Conservation (phyloP, 2,113 vertebrate species). For the Percopsis transmontana region DNA sequence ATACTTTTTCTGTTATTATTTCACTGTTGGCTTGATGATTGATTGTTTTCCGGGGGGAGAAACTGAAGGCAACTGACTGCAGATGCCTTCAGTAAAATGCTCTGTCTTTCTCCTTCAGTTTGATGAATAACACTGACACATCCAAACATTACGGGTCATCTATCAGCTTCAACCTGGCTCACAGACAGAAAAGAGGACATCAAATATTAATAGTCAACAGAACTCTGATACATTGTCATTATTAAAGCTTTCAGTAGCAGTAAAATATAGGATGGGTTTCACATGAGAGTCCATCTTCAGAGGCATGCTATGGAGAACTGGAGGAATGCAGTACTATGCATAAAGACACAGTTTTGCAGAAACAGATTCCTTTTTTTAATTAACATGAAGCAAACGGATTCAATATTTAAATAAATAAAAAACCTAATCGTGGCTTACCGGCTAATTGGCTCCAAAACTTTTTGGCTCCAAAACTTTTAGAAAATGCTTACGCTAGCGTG, state of each 20-base stretch:
- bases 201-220: slow-evolving; percentile 53
- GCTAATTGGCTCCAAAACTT: too few species aligned
- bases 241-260: slow-evolving; percentile 53
- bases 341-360: too few species aligned
- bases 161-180: slow-evolving; percentile 42
- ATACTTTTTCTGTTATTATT: background rate
- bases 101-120: slow-evolving; percentile 38
- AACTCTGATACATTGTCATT: slow-evolving; percentile 58
- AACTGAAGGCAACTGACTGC: slow-evolving; percentile 39
- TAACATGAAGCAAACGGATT: too few species aligned
- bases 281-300: too few species aligned
- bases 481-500: too few species aligned
- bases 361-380: too few species aligned
- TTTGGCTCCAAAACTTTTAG: too few species aligned
- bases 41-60: slow-evolving; percentile 29
- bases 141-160: slow-evolving; percentile 44
- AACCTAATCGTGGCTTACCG: too few species aligned
- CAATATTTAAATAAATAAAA: too few species aligned
- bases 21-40: slow-evolving; percentile 21
- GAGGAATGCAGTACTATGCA: too few species aligned
- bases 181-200: slow-evolving; percentile 51
- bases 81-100: slow-evolving; percentile 26
- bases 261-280: too few species aligned
- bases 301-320: too few species aligned
- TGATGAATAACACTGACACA: slow-evolving; percentile 58